Base-by-base conservation (phyloP, 2,797 vertebrate genomes). In the Pitangus sulphuratus region DNA sequence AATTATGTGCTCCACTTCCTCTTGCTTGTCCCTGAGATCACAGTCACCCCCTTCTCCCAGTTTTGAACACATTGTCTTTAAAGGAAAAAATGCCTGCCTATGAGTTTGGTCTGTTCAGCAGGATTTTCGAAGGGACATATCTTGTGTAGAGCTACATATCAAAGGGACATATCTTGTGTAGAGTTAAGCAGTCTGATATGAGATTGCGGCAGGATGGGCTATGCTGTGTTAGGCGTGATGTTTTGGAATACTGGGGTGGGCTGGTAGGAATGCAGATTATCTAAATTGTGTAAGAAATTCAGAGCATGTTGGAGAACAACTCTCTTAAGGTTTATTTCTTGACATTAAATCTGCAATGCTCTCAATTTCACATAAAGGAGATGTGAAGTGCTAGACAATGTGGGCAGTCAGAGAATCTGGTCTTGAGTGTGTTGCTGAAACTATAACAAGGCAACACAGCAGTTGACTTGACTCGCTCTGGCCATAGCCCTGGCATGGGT, bases 401-500 rank as follows among this genome's bases (percentile, higher is more conserved):
- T 40, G 82, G 72, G 84, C 82, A 96, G 79, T 64, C 5, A 15
- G 84, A 50, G 87, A 83, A 82, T 92, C 72, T 87, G 82, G 48
- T 77, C 89, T 60, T 91, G 78, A 80, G 64, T 35, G 37, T 64
- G 71, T 82, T 89, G 94, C 91, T 95, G 93, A 95, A 96, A 94
- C 53, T 71, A 21, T 74, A 92, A 80, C 75, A 70, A 91, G 87
- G 60, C 93, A 91, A 82, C 93, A 93, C 93, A 95, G 94, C 91
- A 92, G 91, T 97, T 95, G 92, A 90, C 70, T 95, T 5, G 20
- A 87, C 82, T 96, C 0, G 12, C 87, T 93, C 87, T 91, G 95
- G 87, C 93, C 89, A 24, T 93, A 84, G 75, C 93, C 89, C 89
- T 96, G 92, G 93, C 95, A 93, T 95, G 89, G 76, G 39, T 96